A percentile compares a stretch with the other conserved stretches of the same genome.
phyloP scores from a whole-genome alignment of 1,140 invertebrate species.

The Ptiloglossa arizonensis region DNA sequence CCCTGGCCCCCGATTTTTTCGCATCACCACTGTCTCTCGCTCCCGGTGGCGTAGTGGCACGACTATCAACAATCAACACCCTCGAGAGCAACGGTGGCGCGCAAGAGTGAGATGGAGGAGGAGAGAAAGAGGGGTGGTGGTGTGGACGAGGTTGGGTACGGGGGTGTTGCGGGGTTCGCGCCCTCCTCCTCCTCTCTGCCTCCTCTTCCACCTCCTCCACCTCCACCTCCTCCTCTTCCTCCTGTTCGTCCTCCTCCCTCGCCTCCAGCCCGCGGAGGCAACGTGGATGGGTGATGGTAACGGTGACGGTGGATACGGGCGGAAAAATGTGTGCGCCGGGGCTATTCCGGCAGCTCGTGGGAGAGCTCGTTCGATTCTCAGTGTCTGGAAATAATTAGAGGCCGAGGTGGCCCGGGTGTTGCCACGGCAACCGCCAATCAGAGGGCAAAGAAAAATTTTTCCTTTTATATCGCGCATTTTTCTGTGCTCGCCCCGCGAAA shows the following conservation, averaged over 20 bases:
- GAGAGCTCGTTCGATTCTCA: slow-evolving; percentile 82
- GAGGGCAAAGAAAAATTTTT: slow-evolving; percentile 81
- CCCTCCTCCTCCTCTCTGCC: too few species aligned
- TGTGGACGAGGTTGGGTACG: too few species aligned
- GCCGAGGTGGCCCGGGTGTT: slow-evolving; percentile 79
- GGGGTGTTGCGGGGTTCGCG: not conserved
- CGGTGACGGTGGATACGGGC: slow-evolving; percentile 40
- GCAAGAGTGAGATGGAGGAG: not conserved
- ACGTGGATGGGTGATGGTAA: slow-evolving; percentile 19
- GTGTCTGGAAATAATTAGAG: slow-evolving; percentile 83
- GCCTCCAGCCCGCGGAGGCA: not conserved
- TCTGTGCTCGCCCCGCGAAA: slow-evolving; percentile 68
- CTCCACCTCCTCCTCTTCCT: too few species aligned
- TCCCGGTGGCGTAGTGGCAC: slow-evolving; percentile 26
- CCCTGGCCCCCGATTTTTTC: too few species aligned
- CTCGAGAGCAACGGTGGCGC: slow-evolving; percentile 23
- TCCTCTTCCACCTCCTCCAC: too few species aligned
- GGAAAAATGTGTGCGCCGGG: slow-evolving; percentile 72
- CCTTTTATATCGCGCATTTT: slow-evolving; percentile 78
- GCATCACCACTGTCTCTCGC: slow-evolving; percentile 18
- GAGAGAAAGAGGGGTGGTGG: not conserved
- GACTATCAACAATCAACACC: slow-evolving; percentile 56
- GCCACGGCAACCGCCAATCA: slow-evolving; percentile 83
- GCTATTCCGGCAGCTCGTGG: slow-evolving; percentile 74
- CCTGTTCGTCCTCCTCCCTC: too few species aligned